Evolutionary conservation across 2,888 invertebrate genomes (phyloP), one percentile per base, ranked within the genome.

Genomic region (Archips xylosteana): DNA sequence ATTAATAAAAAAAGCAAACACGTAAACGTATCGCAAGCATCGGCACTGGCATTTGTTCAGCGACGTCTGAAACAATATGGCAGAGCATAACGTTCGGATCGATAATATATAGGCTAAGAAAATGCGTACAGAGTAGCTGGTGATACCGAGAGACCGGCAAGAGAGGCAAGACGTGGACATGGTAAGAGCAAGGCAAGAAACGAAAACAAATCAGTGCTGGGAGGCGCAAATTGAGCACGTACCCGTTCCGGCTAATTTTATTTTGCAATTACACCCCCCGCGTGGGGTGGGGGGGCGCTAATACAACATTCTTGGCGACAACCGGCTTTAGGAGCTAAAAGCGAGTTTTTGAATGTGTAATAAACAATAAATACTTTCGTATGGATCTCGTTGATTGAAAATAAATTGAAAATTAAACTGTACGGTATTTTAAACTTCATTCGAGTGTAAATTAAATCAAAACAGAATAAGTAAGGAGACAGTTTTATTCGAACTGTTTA

Each of bases 201-300:
- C 88, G 92, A 92, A 94, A 94, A 94, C 94, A 94, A 94, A 94
- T 94, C 94, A 93, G 92, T 87, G 91, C 89, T 82, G 92, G 92
- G 92, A 92, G 93, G 93, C 93, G 92, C 91, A 93, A 94, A 94
- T 94, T 94, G 94, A 92, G 93, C 94, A 94, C 94, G 94, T 94
- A 94, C 92, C 94, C 92, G 92, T 93, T 93, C 92, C 86, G 90
- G 93, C 94, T 94, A 94, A 94, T 94, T 94, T 94, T 94, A 94
- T 94, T 94, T 94, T 93, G 94, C 94, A 94, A 94, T 94, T 94
- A 94, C 94, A 90, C 92, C 92, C 92, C 86, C 84, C 79, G 69
- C 79, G 76, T 78, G 79, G 79, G 78, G 78, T 71, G 78, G 73
- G 76, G 61, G 84, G 73, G 78, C 78, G 85, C 87, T 91, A 92